phyloP scores from a whole-genome alignment of 2,888 invertebrate species.

The Sinotaia quadrata region DNA sequence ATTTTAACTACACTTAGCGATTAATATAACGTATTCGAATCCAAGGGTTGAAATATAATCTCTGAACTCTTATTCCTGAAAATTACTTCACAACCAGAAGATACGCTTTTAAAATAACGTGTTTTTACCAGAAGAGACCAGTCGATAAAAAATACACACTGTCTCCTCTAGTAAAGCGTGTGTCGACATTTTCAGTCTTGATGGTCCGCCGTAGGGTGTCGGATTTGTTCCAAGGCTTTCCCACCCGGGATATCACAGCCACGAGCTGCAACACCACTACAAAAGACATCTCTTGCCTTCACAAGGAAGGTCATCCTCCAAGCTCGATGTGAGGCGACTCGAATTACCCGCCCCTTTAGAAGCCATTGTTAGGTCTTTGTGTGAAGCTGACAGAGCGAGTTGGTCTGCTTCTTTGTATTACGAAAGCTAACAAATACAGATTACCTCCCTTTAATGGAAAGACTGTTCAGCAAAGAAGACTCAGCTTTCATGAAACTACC shows the following conservation, averaged over 20 bases:
- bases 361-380: constrained; percentile 19
- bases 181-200: too few relatives aligned
- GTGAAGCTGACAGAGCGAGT: constrained; percentile 23
- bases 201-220: too few relatives aligned
- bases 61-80: too few relatives aligned
- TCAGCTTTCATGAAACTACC: background rate
- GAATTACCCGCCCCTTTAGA: constrained; percentile 27
- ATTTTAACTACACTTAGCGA: too few relatives aligned
- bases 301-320: constrained; percentile 23
- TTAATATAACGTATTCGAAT: too few relatives aligned
- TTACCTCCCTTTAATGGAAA: constrained; percentile 27
- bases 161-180: too few relatives aligned
- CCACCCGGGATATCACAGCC: background rate
- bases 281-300: constrained; percentile 16
- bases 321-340: constrained; percentile 24
- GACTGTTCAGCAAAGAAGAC: background rate
- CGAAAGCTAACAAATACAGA: constrained; percentile 26
- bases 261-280: constrained; percentile 9
- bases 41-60: too few relatives aligned
- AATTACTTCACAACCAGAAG: too few relatives aligned
- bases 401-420: constrained; percentile 22
- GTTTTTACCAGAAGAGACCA: too few relatives aligned
- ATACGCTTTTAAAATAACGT: too few relatives aligned
- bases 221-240: constrained; percentile 1
- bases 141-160: too few relatives aligned